phyloP scores from a whole-genome alignment of 2,888 invertebrate genomes.

The Zele albiditarsus region DNA sequence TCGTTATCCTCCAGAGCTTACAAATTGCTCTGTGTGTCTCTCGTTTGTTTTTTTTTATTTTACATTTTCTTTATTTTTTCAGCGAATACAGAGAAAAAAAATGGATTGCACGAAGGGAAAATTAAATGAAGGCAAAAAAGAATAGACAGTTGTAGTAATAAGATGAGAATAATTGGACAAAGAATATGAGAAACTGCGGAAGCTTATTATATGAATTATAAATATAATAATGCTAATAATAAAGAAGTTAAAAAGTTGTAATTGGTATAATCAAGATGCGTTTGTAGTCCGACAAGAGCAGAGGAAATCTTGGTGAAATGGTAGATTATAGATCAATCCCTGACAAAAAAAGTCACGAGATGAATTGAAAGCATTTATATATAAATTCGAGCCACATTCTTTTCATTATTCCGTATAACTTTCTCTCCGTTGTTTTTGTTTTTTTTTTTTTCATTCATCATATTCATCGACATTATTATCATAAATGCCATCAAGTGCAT shows the following conservation, averaged over 20 bases:
- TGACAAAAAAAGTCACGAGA: no score
- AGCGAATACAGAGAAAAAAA: neutral
- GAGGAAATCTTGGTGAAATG: constrained; percentile 51
- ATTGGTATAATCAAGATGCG: constrained; percentile 40
- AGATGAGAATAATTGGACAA: neutral
- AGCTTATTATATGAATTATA: neutral
- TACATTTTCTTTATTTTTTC: neutral
- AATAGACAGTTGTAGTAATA: neutral
- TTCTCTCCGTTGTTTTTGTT: constrained; percentile 49
- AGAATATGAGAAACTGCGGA: neutral
- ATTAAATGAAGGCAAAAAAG: constrained; percentile 7
- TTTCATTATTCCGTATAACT: constrained; percentile 49
- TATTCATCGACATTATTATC: neutral
- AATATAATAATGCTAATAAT: neutral
- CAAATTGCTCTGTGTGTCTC: constrained; percentile 7
- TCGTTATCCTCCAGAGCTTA: constrained; percentile 10
- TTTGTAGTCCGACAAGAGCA: constrained; percentile 51
- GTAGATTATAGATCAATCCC: constrained; percentile 59
- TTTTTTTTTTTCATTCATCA: constrained; percentile 29
- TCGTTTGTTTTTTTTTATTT: neutral
- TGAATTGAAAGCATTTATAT: no score
- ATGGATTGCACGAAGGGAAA: neutral
- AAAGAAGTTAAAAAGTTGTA: neutral
- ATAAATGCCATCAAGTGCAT: neutral
- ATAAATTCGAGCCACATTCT: no score